Percentiles rank a stretch among this genome's conserved stretches.
These are phyloP conservation scores for Craterocephalus amniculus DNA, from an alignment of 2,797 vertebrate genomes.

Conservation along the genomic window DNA sequence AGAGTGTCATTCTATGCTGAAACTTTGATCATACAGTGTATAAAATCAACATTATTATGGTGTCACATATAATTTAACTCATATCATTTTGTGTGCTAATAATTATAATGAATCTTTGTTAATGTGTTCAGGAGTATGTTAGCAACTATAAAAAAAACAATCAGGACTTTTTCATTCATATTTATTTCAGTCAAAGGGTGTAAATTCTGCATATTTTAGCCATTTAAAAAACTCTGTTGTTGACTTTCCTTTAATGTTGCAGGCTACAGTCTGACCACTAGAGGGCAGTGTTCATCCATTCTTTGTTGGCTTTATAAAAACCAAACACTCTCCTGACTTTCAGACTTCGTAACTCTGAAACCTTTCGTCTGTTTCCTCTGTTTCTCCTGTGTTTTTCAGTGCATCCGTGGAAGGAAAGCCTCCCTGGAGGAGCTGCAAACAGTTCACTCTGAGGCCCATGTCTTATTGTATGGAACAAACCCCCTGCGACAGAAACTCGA, in stretches of 20 bases:
- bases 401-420: constrained; percentile 94
- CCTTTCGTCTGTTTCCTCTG: background rate
- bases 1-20: too few relatives aligned
- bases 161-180: too few relatives aligned
- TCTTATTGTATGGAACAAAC: constrained; percentile 95
- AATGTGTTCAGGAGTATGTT: background rate
- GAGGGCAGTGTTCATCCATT: constrained; percentile 60
- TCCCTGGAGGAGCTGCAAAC: constrained; percentile 95
- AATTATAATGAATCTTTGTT: background rate
- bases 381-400: constrained; percentile 72
- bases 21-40: too few relatives aligned
- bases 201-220: background rate
- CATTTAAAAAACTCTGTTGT: background rate
- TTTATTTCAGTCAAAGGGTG: background rate
- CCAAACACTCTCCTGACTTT: background rate
- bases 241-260: background rate
- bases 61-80: too few relatives aligned
- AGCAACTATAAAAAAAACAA: too few relatives aligned
- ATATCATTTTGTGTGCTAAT: too few relatives aligned
- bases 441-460: constrained; percentile 93
- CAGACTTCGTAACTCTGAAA: background rate
- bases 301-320: background rate
- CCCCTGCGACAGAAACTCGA: constrained; percentile 96
- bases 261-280: constrained; percentile 33
- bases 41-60: too few relatives aligned